Evolutionary conservation across 1,140 invertebrate species (phyloP), one percentile per base, ranked within the genome.

Genomic region (Condylostylus longicornis): DNA sequence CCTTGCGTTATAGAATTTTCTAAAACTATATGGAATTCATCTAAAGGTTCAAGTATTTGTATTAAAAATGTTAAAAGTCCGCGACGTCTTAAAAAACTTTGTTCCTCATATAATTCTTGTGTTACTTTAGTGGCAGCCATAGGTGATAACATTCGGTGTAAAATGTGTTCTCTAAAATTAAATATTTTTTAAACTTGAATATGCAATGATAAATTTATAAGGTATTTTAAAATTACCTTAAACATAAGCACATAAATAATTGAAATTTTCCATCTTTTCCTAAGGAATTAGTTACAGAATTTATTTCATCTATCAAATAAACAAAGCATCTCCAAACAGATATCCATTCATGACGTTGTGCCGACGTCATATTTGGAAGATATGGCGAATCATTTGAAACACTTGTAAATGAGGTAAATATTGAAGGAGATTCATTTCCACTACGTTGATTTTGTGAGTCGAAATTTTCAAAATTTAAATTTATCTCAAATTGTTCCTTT

Each of bases 181-280:
- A 41, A 45, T 38, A 48, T 41, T 37, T 40, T 44, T 39, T 12
- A 9, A n/a, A 36, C 18, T 19, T 17, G 20, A 21, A 18, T 18
- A 21, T 33, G 30, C 23, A 35, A 21, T 34, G 21, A 19, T 12
- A 27, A 12, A 9, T 3, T 29, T 15, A 13, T 6, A 23, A 40
- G 23, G 14, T 25, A 35, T 41, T 39, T 27, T 19, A 15, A 18
- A 35, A 25, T 42, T 42, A 68, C 67, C 66, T 63, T 18, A 58
- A 71, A 53, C 82, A 80, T 7, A 98, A 70, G 59, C 91, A 95
- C 37, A 97, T 79, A 53, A 98, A 94, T 6, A 96, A 70, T 57
- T 98, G 93, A 59, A 98, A 97, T 66, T 95, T 94, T 19, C 91
- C 93, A 69, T 98, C 94, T 62, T 98, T 98, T 30, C 95, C 95